Percentiles rank a stretch among this genome's conserved stretches.
Conservation (phyloP, 2,797 vertebrate species). For the Eleutherodactylus coqui region DNA sequence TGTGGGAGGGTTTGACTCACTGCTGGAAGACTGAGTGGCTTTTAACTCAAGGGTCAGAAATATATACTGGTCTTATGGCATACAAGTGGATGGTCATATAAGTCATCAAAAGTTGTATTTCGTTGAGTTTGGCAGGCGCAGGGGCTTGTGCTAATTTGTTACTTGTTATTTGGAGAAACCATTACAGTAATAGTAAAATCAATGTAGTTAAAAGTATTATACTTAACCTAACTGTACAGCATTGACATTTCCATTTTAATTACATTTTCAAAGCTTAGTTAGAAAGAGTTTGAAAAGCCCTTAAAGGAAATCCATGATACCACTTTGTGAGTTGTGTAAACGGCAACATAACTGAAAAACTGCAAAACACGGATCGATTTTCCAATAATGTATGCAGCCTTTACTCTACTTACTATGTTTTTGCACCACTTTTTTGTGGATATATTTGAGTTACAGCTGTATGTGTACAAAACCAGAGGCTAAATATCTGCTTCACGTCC, state of each 20-base stretch:
- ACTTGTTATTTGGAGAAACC: neutral
- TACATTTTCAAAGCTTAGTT: constrained; percentile 16
- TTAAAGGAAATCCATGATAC: neutral
- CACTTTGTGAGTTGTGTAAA: constrained; percentile 10
- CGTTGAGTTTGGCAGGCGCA: neutral
- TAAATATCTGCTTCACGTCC: no score
- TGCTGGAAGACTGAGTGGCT: no score
- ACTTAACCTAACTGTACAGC: neutral
- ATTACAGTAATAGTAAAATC: constrained; percentile 9
- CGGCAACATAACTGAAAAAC: neutral
- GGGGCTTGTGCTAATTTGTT: neutral
- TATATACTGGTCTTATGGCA: no score
- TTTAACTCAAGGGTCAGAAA: no score
- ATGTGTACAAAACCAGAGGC: no score
- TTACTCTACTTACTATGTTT: neutral
- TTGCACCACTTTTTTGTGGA: neutral
- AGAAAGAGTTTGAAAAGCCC: constrained; percentile 6
- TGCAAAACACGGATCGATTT: neutral
- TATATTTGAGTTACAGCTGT: neutral
- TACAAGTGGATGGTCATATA: no score
- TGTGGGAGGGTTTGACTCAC: no score
- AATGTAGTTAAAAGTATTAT: constrained; percentile 20
- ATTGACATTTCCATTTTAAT: constrained; percentile 12
- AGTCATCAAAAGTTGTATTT: neutral
- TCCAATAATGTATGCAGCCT: neutral